Evolutionary conservation across 2,113 vertebrate genomes (phyloP).

Genomic region (Romanogobio albipinnatus): DNA sequence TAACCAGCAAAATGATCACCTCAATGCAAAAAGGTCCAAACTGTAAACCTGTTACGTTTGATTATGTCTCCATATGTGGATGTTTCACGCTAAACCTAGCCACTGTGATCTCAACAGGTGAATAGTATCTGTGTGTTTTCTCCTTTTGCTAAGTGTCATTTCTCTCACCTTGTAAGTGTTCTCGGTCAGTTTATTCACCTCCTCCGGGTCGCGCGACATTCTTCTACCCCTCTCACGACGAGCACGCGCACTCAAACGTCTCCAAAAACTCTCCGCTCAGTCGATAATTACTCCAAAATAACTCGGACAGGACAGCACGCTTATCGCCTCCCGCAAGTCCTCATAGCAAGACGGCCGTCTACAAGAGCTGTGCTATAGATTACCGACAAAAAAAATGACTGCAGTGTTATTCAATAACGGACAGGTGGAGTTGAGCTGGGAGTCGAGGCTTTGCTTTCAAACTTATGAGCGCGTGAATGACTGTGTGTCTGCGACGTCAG

Average conservation of each 20-base stretch:
- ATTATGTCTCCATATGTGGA: neutral
- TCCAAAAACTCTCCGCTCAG: neutral
- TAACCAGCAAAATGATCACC: neutral
- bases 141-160: neutral
- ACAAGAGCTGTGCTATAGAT: neutral
- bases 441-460: conserved; percentile 68
- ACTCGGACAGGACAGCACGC: conserved; percentile 1
- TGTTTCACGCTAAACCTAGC: neutral
- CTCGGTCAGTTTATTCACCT: conserved; percentile 91
- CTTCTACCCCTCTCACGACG: conserved; percentile 48
- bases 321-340: conserved; percentile 61
- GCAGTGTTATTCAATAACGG: neutral
- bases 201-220: conserved; percentile 89
- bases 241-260: neutral
- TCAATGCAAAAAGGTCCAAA: neutral
- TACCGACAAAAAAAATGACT: neutral
- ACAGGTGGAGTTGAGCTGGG: conserved; percentile 10
- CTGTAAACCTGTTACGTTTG: neutral
- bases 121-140: neutral
- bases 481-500: conserved; percentile 23
- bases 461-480: conserved; percentile 69
- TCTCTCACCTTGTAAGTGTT: conserved; percentile 88
- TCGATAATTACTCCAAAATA: conserved; percentile 5
- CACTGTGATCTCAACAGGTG: neutral
- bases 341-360: conserved; percentile 59